These are phyloP conservation scores for Trichoplusia ni DNA, from an alignment of 1,140 invertebrate genomes.

Conservation along the genomic window DNA sequence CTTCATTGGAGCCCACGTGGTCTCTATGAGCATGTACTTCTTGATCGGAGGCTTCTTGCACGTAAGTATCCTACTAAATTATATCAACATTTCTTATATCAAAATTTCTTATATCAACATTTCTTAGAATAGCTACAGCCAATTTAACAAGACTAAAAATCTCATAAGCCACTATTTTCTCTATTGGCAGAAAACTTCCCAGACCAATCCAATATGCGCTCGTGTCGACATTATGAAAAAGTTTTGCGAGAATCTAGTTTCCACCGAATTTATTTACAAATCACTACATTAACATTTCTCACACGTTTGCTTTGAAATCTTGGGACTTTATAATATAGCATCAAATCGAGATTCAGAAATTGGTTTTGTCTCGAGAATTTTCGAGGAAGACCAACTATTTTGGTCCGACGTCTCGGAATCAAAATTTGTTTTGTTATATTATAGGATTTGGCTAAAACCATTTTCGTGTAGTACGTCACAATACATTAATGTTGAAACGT, in stretches of 20 bases:
- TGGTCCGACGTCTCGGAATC: no score
- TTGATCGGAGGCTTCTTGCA: constrained; percentile 85
- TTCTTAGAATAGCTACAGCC: no score
- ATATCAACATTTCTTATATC: background rate
- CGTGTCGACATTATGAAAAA: background rate
- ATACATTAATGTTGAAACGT: no score
- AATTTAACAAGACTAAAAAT: background rate
- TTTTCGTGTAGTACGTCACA: background rate
- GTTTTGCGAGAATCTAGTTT: background rate
- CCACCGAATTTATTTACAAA: background rate
- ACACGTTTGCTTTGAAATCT: background rate
- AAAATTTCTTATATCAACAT: no score
- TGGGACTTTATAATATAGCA: background rate
- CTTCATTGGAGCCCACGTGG: constrained; percentile 74
- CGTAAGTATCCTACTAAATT: constrained; percentile 73
- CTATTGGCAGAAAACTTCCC: background rate
- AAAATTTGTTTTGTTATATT: background rate
- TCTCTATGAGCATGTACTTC: constrained; percentile 84
- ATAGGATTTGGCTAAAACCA: background rate
- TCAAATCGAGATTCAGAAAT: background rate
- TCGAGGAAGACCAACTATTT: background rate
- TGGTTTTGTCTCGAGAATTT: constrained; percentile 6
- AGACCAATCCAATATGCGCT: background rate
- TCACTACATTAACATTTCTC: background rate
- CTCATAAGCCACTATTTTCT: background rate